These are phyloP conservation scores for Brenthis hecate DNA, from an alignment of 2,888 invertebrate species.

Conservation along the genomic window DNA sequence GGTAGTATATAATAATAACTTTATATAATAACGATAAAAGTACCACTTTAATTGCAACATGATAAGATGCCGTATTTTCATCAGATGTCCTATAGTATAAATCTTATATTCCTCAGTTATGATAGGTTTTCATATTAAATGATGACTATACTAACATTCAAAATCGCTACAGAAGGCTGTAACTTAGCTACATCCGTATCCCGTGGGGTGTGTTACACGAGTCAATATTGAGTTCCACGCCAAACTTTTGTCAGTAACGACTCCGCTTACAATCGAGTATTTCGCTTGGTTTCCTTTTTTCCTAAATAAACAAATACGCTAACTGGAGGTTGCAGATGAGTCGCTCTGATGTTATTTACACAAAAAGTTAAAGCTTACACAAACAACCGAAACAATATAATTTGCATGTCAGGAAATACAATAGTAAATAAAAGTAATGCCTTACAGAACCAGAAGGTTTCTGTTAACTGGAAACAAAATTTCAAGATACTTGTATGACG, in stretches of 20 bases:
- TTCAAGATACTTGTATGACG: not conserved
- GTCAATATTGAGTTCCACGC: conserved; percentile 25
- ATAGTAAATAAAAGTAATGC: conserved; percentile 8
- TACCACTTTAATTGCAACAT: too few relatives aligned
- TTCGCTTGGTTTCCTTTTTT: conserved; percentile 32
- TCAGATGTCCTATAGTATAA: too few relatives aligned
- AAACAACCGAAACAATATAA: conserved; percentile 29
- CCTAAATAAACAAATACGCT: conserved; percentile 28
- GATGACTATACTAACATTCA: not conserved
- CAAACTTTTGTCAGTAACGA: conserved; percentile 27
- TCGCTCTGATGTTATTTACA: conserved; percentile 27
- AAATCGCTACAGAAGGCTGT: not conserved
- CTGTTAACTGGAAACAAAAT: not conserved
- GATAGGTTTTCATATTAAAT: not conserved
- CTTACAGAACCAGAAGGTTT: not conserved
- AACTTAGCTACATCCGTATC: conserved; percentile 15
- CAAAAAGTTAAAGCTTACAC: conserved; percentile 31
- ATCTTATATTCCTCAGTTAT: too few relatives aligned
- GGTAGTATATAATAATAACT: too few relatives aligned
- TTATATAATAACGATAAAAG: too few relatives aligned
- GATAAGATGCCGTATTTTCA: too few relatives aligned
- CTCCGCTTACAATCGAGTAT: conserved; percentile 23
- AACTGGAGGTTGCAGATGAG: conserved; percentile 28
- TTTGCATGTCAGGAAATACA: conserved; percentile 31
- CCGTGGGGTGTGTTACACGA: conserved; percentile 18